These are phyloP conservation scores for Pseudonaja textilis DNA, from an alignment of 2,113 vertebrate species.

Conservation along the genomic window DNA sequence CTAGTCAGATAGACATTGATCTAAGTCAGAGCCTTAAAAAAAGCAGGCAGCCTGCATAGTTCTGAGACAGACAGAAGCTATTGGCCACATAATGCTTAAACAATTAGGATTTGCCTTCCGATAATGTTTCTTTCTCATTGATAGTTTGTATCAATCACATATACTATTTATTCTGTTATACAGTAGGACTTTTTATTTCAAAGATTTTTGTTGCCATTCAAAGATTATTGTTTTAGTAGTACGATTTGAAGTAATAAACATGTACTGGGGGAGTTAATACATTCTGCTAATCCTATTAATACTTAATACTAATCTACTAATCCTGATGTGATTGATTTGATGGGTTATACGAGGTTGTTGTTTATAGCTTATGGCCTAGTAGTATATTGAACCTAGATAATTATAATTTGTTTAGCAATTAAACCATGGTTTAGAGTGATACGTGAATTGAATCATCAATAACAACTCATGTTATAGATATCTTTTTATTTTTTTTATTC, in stretches of 20 bases:
- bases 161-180: neutral
- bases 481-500: neutral
- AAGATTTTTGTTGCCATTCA: neutral
- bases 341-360: neutral
- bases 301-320: neutral
- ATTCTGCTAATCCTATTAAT: neutral
- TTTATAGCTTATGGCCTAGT: neutral
- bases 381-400: neutral
- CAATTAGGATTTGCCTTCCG: neutral
- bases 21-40: neutral
- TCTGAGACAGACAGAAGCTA: neutral
- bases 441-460: neutral
- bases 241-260: neutral
- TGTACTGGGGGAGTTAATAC: neutral
- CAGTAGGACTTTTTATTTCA: neutral
- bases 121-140: neutral
- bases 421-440: neutral
- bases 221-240: neutral
- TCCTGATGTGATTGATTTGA: neutral
- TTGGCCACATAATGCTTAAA: neutral
- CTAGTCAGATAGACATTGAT: neutral
- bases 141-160: neutral
- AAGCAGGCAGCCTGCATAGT: neutral
- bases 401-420: neutral
- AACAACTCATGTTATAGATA: neutral